Evolutionary conservation across 2,113 vertebrate genomes (phyloP).

Genomic region (Charina bottae): DNA sequence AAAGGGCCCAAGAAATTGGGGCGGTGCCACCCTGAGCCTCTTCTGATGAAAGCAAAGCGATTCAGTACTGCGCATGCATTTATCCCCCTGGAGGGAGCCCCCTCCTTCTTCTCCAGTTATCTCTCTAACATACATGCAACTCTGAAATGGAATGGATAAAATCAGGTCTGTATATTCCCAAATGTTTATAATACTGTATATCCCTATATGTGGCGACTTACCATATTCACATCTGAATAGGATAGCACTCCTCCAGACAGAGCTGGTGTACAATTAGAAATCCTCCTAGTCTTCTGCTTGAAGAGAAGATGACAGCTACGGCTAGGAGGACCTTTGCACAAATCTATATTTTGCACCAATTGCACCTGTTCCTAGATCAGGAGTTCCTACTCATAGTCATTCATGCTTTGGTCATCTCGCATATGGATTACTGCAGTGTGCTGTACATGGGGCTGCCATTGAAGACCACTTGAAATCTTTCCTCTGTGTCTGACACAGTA

Average conservation of each 20-base stretch:
- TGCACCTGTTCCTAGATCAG: neutral
- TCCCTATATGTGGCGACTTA: neutral
- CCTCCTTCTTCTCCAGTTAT: too few species aligned
- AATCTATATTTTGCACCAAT: neutral
- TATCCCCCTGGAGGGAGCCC: too few species aligned
- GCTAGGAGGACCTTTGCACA: neutral
- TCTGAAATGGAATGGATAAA: neutral
- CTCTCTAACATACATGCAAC: too few species aligned
- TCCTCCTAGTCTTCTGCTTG: neutral
- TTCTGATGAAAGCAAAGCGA: too few species aligned
- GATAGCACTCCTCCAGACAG: neutral
- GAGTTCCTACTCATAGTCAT: neutral
- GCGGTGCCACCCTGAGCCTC: too few species aligned
- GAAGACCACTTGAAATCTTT: neutral
- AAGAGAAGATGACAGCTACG: neutral
- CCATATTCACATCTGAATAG: neutral
- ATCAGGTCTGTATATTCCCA: neutral
- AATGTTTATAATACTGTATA: neutral
- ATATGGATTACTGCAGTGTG: neutral
- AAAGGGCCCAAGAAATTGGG: too few species aligned
- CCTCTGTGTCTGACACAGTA: neutral
- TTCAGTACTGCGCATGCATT: too few species aligned
- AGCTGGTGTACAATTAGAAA: neutral
- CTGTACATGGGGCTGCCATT: neutral
- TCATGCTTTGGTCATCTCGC: neutral